phyloP scores from a whole-genome alignment of 2,888 invertebrate genomes.

The Cabera pusaria region DNA sequence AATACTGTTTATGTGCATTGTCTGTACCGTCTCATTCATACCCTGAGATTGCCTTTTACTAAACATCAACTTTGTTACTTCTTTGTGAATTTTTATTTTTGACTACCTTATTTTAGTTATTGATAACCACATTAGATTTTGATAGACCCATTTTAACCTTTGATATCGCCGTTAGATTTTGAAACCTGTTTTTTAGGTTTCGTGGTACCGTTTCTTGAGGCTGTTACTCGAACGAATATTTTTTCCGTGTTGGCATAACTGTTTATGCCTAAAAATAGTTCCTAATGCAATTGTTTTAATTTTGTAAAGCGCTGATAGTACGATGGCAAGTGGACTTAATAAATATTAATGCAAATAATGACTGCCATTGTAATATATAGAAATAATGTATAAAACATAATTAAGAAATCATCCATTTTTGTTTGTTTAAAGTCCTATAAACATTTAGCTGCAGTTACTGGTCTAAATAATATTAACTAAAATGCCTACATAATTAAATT shows the following conservation, averaged over 20 bases:
- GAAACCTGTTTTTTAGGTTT: too few relatives aligned
- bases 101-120: too few relatives aligned
- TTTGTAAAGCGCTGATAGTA: constrained; percentile 3
- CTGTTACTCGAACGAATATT: constrained; percentile 34
- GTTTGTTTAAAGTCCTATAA: too few relatives aligned
- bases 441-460: too few relatives aligned
- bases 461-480: too few relatives aligned
- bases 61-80: constrained; percentile 65
- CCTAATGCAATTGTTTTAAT: constrained; percentile 23
- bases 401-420: too few relatives aligned
- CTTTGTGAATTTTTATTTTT: constrained; percentile 53
- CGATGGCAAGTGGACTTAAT: constrained; percentile 8
- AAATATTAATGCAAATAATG: not conserved
- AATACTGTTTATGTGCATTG: constrained; percentile 18
- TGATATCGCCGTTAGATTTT: too few relatives aligned
- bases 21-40: constrained; percentile 20
- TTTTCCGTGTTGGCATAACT: constrained; percentile 15
- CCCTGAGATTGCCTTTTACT: constrained; percentile 36
- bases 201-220: too few relatives aligned
- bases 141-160: too few relatives aligned
- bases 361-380: constrained; percentile 1
- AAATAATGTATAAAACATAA: too few relatives aligned
- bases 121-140: too few relatives aligned
- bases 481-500: too few relatives aligned
- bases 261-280: constrained; percentile 23